phyloP scores from a whole-genome alignment of 2,113 vertebrate species.

The Jacana jacana region DNA sequence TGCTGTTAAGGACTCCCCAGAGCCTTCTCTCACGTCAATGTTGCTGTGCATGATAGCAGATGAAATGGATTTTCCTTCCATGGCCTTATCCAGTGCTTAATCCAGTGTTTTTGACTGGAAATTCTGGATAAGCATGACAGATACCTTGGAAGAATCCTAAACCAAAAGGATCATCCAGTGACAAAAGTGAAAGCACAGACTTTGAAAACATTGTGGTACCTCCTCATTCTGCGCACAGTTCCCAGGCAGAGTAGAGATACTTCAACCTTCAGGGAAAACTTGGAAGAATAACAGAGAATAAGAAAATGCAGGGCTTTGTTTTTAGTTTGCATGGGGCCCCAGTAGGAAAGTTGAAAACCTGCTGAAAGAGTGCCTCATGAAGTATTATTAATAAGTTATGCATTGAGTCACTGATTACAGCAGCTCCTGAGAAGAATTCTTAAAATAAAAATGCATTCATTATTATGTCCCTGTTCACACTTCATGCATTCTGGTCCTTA shows the following conservation, averaged over 20 bases:
- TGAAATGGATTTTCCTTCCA: neutral
- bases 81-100: neutral
- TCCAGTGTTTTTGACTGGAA: neutral
- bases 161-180: neutral
- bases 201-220: neutral
- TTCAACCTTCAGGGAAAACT: conserved; percentile 20
- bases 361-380: conserved; percentile 33
- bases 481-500: neutral
- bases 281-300: conserved; percentile 15
- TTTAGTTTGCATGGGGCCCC: neutral
- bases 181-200: neutral
- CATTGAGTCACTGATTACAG: conserved; percentile 42
- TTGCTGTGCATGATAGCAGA: neutral
- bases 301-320: conserved; percentile 34
- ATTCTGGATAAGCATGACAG: neutral
- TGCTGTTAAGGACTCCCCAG: too few species aligned
- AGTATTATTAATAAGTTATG: conserved; percentile 47
- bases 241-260: neutral
- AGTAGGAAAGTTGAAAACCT: conserved; percentile 48
- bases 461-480: neutral
- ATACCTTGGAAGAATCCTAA: neutral
- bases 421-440: conserved; percentile 15
- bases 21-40: neutral
- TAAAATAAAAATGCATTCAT: conserved; percentile 30
- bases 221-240: neutral